Conservation (phyloP, 2,888 invertebrate species). For the Hofmannophila pseudospretella region DNA sequence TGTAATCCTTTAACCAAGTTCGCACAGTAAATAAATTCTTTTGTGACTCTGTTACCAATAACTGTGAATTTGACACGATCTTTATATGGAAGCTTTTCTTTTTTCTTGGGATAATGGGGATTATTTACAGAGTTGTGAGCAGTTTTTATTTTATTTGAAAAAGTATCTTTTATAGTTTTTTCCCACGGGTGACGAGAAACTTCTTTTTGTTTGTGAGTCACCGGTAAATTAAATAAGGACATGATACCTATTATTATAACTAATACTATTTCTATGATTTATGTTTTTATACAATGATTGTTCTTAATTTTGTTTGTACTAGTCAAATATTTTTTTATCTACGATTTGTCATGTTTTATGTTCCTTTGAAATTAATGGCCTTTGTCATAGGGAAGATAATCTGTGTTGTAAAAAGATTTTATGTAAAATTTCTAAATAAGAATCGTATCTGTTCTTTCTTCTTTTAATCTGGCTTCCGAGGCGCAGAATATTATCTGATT, state of each 20-base stretch:
- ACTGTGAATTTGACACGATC: constrained; percentile 43
- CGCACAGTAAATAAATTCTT: constrained; percentile 54
- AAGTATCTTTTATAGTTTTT: constrained; percentile 37
- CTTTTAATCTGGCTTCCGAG: too few relatives aligned
- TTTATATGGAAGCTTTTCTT: constrained; percentile 20
- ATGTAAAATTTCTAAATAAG: too few relatives aligned
- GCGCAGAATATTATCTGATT: too few relatives aligned
- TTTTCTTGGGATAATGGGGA: constrained; percentile 39
- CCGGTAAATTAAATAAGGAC: constrained; percentile 26
- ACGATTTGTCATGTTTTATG: too few relatives aligned
- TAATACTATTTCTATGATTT: too few relatives aligned
- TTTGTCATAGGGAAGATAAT: too few relatives aligned
- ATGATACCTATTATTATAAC: constrained; percentile 15
- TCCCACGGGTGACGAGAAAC: constrained; percentile 50
- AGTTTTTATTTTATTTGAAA: constrained; percentile 36
- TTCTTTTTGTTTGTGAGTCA: constrained; percentile 23
- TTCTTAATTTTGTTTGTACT: too few relatives aligned
- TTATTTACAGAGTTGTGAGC: constrained; percentile 57
- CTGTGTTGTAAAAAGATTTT: too few relatives aligned
- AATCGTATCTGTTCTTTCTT: too few relatives aligned
- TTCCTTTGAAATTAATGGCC: too few relatives aligned
- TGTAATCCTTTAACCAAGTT: constrained; percentile 49
- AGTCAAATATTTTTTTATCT: too few relatives aligned
- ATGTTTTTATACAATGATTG: too few relatives aligned
- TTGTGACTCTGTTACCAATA: constrained; percentile 50